These are phyloP conservation scores for Schrankia costaestrigalis DNA, from an alignment of 2,888 invertebrate species.

Conservation along the genomic window DNA sequence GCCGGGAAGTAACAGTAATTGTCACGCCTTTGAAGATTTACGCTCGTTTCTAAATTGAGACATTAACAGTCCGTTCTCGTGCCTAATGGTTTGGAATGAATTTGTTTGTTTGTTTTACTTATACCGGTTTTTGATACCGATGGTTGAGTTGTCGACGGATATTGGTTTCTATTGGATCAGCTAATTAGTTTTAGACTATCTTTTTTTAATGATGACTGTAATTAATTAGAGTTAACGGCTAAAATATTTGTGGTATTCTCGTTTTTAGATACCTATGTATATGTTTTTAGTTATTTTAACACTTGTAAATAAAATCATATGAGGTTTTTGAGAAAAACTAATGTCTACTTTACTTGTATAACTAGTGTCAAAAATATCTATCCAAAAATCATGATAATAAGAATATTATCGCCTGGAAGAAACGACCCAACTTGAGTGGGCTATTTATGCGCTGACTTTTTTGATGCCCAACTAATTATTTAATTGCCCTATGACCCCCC, in stretches of 20 bases:
- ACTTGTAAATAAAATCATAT: too few species aligned
- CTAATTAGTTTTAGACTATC: constrained; percentile 46
- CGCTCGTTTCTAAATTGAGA: constrained; percentile 80
- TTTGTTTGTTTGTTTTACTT: constrained; percentile 77
- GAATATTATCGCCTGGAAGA: too few species aligned
- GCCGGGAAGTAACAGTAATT: constrained; percentile 80
- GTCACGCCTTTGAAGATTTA: constrained; percentile 81
- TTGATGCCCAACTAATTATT: too few species aligned
- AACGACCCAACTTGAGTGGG: too few species aligned
- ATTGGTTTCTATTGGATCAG: constrained; percentile 46
- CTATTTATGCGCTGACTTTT: too few species aligned
- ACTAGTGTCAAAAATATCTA: too few species aligned
- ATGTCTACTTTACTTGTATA: too few species aligned
- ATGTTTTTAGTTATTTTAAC: too few species aligned
- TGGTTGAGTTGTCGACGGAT: constrained; percentile 39
- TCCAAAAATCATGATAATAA: too few species aligned
- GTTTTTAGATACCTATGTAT: too few species aligned
- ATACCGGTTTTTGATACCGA: constrained; percentile 62
- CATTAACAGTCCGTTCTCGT: constrained; percentile 79
- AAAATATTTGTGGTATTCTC: constrained; percentile 19
- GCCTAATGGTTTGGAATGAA: constrained; percentile 80
- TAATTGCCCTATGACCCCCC: too few species aligned
- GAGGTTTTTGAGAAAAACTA: too few species aligned
- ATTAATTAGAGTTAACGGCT: constrained; percentile 26
- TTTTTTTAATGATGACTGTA: constrained; percentile 21